Conservation (phyloP, 2,888 invertebrate genomes). For the Magallana nippona region DNA sequence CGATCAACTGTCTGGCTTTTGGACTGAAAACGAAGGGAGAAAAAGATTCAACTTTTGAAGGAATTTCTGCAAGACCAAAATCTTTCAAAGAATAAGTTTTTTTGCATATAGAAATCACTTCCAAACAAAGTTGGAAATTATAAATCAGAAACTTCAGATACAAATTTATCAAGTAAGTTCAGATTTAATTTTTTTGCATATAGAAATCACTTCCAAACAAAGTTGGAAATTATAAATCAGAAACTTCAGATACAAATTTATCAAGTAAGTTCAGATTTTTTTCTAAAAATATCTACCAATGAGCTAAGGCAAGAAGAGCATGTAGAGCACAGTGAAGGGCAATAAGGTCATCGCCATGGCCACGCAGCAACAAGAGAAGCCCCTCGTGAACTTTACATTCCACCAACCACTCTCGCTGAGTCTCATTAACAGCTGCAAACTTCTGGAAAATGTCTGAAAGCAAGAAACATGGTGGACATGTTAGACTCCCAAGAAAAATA, state of each 20-base stretch:
- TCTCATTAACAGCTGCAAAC: constrained; percentile 69
- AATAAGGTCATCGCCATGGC: constrained; percentile 74
- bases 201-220: too few species aligned
- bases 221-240: not conserved
- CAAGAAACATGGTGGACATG: not conserved
- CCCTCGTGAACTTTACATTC: constrained; percentile 72
- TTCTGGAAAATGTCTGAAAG: constrained; percentile 78
- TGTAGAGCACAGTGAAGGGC: constrained; percentile 78
- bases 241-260: not conserved
- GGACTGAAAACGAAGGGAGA: constrained; percentile 65
- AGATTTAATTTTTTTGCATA: not conserved
- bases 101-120: not conserved
- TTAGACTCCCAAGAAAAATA: not conserved
- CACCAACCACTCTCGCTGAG: constrained; percentile 74
- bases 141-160: not conserved
- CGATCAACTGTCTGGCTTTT: constrained; percentile 71
- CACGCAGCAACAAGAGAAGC: constrained; percentile 73
- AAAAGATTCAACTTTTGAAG: not conserved
- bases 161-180: too few species aligned
- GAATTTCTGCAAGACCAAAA: not conserved
- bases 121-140: not conserved
- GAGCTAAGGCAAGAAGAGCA: constrained; percentile 77
- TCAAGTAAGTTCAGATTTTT: too few species aligned
- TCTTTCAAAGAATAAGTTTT: not conserved
- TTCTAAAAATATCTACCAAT: constrained; percentile 67